phyloP scores from a whole-genome alignment of 35 echinoderm and acorn worm species.

The Acanthaster planci region DNA sequence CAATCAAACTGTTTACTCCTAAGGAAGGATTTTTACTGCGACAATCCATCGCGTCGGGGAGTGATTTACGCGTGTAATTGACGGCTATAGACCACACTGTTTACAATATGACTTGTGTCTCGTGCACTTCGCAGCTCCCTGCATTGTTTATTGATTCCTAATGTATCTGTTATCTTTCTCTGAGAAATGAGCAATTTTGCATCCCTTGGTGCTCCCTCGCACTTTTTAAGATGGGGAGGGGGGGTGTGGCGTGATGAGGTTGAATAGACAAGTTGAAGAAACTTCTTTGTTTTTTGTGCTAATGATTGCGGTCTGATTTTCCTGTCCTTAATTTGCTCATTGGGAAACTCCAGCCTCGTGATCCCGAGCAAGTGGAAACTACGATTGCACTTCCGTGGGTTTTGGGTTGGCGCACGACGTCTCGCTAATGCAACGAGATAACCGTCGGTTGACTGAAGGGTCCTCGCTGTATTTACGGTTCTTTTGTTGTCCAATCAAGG shows the following conservation, averaged over 20 bases:
- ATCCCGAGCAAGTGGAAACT: no score
- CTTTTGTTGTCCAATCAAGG: neutral
- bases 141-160: neutral
- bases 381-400: no score
- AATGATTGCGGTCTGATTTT: no score
- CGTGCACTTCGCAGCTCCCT: no score
- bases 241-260: no score
- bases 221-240: no score
- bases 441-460: neutral
- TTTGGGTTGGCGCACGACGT: neutral
- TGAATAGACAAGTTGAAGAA: no score
- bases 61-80: slow-evolving; percentile 14
- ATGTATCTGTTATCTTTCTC: neutral
- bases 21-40: neutral
- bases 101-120: no score
- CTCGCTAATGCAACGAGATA: slow-evolving; percentile 18
- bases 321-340: no score
- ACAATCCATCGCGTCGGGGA: neutral
- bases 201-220: no score
- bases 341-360: no score
- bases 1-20: slow-evolving; percentile 6
- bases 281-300: no score
- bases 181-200: neutral
- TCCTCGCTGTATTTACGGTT: slow-evolving; percentile 12
- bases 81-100: neutral